Evolutionary conservation across 2,113 vertebrate species (phyloP).

Genomic region (Raphicerus campestris): DNA sequence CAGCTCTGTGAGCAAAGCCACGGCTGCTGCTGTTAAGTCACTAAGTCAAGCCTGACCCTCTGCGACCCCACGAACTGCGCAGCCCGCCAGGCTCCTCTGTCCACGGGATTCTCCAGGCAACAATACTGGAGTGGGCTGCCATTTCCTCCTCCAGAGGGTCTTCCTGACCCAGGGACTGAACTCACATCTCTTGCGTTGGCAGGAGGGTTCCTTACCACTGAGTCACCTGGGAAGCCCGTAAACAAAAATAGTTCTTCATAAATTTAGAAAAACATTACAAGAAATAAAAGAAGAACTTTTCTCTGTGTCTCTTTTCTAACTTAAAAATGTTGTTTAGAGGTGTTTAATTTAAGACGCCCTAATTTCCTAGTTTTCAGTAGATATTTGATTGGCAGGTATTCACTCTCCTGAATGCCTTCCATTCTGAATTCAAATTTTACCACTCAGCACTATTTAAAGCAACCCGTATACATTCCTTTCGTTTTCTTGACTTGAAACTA

Average conservation of each 20-base stretch:
- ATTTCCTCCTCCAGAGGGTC: not conserved
- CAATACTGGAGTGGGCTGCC: not conserved
- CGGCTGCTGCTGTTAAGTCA: rapidly evolving
- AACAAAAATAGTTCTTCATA: not conserved
- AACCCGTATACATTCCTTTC: not conserved
- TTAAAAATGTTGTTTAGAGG: not conserved
- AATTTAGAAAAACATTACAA: not conserved
- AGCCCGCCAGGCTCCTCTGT: not conserved
- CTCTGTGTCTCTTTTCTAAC: not conserved
- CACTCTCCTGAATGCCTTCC: not conserved
- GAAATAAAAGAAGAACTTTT: not conserved
- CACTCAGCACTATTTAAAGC: not conserved
- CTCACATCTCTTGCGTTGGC: not conserved
- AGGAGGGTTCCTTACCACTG: not conserved
- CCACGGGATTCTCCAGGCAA: not conserved
- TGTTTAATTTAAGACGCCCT: not conserved
- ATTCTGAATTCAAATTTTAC: not conserved
- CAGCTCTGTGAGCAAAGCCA: not conserved
- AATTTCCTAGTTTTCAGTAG: not conserved
- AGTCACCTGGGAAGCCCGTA: not conserved
- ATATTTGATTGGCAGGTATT: not conserved
- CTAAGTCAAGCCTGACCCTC: not conserved
- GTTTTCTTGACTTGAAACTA: not conserved
- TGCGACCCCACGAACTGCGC: not conserved
- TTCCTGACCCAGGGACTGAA: not conserved